phyloP scores from a whole-genome alignment of 2,113 vertebrate species.

The Orcinus orca region DNA sequence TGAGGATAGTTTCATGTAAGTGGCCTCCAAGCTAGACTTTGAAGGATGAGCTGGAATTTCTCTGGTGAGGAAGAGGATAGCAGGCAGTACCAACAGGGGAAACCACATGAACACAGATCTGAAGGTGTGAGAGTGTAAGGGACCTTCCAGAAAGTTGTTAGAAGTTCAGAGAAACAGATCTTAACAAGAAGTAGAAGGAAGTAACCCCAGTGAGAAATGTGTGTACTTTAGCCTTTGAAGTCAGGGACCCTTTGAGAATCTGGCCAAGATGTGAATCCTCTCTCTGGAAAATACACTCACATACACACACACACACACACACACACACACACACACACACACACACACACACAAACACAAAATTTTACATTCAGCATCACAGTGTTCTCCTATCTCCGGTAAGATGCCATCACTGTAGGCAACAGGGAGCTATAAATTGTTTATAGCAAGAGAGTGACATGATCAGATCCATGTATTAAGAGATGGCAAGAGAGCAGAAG shows the following conservation, averaged over 20 bases:
- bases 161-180: neutral
- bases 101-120: neutral
- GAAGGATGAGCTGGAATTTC: neutral
- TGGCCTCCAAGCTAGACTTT: neutral
- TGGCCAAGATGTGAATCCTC: neutral
- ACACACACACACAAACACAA: neutral
- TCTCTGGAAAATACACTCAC: neutral
- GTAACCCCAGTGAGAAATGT: neutral
- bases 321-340: neutral
- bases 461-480: neutral
- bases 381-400: neutral
- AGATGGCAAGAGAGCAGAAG: neutral
- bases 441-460: neutral
- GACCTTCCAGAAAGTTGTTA: conserved; percentile 19
- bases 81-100: neutral
- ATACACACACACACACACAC: neutral
- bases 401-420: neutral
- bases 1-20: neutral
- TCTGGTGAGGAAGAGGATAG: neutral
- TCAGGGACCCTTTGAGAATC: neutral
- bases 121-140: neutral
- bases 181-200: neutral
- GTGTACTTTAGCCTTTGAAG: neutral
- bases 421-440: neutral
- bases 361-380: neutral